Base-by-base conservation (phyloP, 2,797 vertebrate species). In the Amblyraja radiata region DNA sequence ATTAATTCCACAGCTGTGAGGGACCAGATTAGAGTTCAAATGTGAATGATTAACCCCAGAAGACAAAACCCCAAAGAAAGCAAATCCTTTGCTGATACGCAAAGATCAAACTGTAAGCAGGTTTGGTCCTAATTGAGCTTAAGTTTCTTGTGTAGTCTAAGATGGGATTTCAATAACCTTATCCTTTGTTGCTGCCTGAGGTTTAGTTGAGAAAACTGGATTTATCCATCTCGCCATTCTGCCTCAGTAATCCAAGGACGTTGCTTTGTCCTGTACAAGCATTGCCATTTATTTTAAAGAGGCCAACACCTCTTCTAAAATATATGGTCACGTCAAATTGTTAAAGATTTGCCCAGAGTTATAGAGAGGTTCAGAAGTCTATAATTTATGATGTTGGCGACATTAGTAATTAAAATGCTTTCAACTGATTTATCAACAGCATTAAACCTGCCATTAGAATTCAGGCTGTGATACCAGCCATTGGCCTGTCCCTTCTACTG, bases 1-100 rank as follows among this genome's bases (percentile, higher is more conserved):
- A 91, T 91, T 91, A 91, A 91, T 91, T 91, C 14, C 74, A 36
- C 90, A 91, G 68, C 90, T 91, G 90, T 91, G 32, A 54, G 13
- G 90, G 65, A 73, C 71, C 71, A 46, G 68, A 91, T 91, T 91
- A 91, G 36, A 91, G 90, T 91, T 91, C 90, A 91, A 91, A 71
- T 91, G 90, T 91, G 68, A 73, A 91, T 23, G 36, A 91, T 91
- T 91, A 71, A 91, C 68, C 65, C 90, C 65, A 88, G n/a, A n/a
- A 63, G n/a, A 88, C 65, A 10, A 63, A 32, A 86, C n/a, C n/a
- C 36, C 83, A 46, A 74, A 21, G 39, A 54, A 76, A 28, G 54
- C 68, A 88, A 68, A 88, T 74, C 71, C 65, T 74, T 58, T 9
- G 23, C 71, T 76, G 71, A 92, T 92, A 6, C 13, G 6, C 68